Evolutionary conservation across 2,888 invertebrate species (phyloP).

Genomic region (Chesias legatella): DNA sequence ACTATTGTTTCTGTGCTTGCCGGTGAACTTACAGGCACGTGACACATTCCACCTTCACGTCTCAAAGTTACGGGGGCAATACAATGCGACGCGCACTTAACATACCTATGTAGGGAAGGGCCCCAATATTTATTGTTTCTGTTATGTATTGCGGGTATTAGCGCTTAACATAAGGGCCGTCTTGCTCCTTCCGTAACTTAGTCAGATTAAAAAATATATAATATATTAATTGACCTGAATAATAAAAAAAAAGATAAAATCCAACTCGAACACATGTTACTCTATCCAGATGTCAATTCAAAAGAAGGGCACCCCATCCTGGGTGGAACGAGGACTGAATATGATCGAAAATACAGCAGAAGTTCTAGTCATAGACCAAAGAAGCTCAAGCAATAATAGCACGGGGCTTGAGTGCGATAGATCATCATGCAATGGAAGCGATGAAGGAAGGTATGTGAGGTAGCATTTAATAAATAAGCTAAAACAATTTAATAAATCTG

Average conservation of each 20-base stretch:
- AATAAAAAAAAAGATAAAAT: constrained; percentile 6
- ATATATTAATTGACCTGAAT: neutral
- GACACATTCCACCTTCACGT: no score
- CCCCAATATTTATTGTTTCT: no score
- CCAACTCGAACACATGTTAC: neutral
- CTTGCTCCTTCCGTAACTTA: no score
- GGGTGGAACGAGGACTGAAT: constrained; percentile 80
- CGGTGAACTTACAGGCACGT: no score
- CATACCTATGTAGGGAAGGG: no score
- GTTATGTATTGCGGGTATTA: no score
- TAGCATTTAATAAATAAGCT: neutral
- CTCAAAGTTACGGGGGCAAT: no score
- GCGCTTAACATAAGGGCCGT: no score
- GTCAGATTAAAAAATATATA: no score
- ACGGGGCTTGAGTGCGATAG: constrained; percentile 69
- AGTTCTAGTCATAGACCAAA: constrained; percentile 80
- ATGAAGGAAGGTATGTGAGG: constrained; percentile 63
- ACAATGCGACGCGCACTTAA: no score
- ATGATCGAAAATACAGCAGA: constrained; percentile 75
- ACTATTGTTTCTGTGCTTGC: no score
- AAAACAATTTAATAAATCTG: neutral
- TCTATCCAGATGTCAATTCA: constrained; percentile 67
- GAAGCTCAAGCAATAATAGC: constrained; percentile 63
- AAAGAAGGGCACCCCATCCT: constrained; percentile 76
- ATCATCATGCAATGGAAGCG: constrained; percentile 70